These are phyloP conservation scores for Cheilosia vulpina DNA, from an alignment of 2,888 invertebrate genomes.

Conservation along the genomic window DNA sequence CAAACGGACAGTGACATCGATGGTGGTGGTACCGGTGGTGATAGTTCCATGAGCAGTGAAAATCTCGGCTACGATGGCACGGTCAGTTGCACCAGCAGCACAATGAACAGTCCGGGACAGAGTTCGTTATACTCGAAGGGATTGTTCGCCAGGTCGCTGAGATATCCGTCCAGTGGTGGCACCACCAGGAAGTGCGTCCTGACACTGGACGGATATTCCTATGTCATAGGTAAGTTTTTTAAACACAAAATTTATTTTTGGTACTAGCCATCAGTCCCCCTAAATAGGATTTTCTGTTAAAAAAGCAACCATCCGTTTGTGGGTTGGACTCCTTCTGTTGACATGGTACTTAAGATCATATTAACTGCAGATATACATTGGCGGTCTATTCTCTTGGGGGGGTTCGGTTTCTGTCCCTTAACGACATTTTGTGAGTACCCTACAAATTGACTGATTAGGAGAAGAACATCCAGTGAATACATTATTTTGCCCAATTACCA, in stretches of 20 bases:
- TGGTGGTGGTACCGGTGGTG: conserved; percentile 74
- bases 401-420: conserved; percentile 10
- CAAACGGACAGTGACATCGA: conserved; percentile 78
- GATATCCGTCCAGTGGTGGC: conserved; percentile 84
- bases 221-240: conserved; percentile 91
- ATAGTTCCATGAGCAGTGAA: conserved; percentile 68
- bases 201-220: conserved; percentile 93
- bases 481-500: conserved; percentile 63
- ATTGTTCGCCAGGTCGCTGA: conserved; percentile 80
- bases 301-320: neutral
- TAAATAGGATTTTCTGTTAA: neutral
- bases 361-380: conserved; percentile 14
- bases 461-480: conserved; percentile 33
- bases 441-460: conserved; percentile 61
- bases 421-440: conserved; percentile 49
- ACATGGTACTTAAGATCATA: conserved; percentile 20
- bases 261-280: too few species aligned
- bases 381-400: conserved; percentile 19
- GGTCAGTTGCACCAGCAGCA: conserved; percentile 78
- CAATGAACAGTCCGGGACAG: conserved; percentile 79
- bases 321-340: neutral
- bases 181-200: conserved; percentile 91
- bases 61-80: conserved; percentile 59
- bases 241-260: neutral
- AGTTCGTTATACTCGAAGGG: conserved; percentile 76